Evolutionary conservation across 2,113 vertebrate genomes (phyloP).

Genomic region (Salvelinus fontinalis): DNA sequence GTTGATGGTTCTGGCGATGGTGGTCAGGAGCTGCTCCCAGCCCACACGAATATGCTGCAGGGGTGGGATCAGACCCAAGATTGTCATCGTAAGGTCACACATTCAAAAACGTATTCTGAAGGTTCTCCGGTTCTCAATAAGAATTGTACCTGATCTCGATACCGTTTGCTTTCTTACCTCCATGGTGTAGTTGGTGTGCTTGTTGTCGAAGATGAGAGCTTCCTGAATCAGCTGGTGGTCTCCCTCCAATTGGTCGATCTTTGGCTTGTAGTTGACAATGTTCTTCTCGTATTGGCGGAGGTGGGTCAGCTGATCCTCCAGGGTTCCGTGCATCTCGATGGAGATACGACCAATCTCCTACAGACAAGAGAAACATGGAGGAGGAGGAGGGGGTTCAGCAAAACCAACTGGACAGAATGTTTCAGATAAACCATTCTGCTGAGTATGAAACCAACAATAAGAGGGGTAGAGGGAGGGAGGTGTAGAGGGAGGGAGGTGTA

Average conservation of each 20-base stretch:
- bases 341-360: constrained; percentile 98
- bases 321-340: constrained; percentile 96
- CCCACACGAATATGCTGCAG: constrained; percentile 94
- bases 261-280: constrained; percentile 98
- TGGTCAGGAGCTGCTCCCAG: constrained; percentile 98
- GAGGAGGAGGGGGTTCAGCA: neutral
- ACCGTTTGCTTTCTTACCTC: constrained; percentile 76
- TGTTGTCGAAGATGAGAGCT: constrained; percentile 98
- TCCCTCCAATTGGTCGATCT: constrained; percentile 97
- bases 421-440: no score
- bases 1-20: constrained; percentile 96
- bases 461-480: no score
- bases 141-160: no score
- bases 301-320: constrained; percentile 96
- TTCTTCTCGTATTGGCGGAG: constrained; percentile 96
- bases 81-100: no score
- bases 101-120: no score
- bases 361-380: neutral
- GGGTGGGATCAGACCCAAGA: neutral
- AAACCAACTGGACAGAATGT: neutral
- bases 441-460: no score
- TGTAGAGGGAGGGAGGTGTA: no score
- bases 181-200: constrained; percentile 99
- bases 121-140: no score
- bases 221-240: constrained; percentile 98